phyloP scores from a whole-genome alignment of 2,113 vertebrate species.

The Anseranas semipalmata region DNA sequence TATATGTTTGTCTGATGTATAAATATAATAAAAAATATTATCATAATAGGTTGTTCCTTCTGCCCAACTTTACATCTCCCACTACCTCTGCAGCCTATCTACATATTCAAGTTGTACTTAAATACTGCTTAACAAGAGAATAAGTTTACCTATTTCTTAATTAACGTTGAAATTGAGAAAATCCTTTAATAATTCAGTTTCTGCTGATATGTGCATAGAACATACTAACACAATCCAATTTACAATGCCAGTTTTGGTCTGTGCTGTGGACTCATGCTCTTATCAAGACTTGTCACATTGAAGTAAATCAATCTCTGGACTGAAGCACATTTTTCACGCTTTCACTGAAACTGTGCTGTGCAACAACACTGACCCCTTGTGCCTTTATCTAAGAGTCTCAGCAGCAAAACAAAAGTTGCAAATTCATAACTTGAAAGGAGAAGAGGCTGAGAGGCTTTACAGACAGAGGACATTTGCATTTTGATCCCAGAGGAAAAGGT shows the following conservation, averaged over 20 bases:
- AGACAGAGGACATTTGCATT: background rate
- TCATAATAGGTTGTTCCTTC: background rate
- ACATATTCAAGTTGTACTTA: background rate
- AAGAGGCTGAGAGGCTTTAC: background rate
- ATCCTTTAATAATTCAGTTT: background rate
- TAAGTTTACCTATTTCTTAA: background rate
- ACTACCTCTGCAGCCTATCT: background rate
- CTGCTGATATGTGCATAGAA: accelerated
- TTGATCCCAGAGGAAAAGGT: background rate
- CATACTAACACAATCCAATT: background rate
- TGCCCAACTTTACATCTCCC: background rate
- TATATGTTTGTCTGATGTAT: background rate
- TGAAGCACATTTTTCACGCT: background rate
- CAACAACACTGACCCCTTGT: constrained; percentile 69
- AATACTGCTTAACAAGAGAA: background rate
- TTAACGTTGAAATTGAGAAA: background rate
- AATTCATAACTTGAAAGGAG: background rate
- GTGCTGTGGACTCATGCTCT: background rate
- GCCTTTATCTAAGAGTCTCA: background rate
- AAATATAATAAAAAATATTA: background rate
- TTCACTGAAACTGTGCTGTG: background rate
- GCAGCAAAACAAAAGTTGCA: background rate
- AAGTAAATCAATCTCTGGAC: background rate
- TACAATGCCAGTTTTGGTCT: background rate
- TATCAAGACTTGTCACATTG: background rate